Evolutionary conservation across 2,797 vertebrate species (phyloP).

Genomic region (Cheracebus regulus): DNA sequence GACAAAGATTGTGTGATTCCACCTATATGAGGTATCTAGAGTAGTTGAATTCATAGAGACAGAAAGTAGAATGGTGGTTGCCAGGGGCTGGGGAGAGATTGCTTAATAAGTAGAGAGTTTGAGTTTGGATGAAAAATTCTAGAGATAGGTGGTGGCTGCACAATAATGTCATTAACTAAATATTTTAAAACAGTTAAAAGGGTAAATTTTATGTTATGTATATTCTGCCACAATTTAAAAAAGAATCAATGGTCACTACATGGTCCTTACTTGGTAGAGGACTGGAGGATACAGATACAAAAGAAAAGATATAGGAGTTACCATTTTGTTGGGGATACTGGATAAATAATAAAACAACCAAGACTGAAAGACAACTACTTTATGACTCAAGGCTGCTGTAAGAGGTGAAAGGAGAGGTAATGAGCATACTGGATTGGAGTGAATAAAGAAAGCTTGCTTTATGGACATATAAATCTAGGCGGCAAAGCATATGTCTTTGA

Average conservation of each 20-base stretch:
- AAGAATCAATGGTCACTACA: not conserved
- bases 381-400: not conserved
- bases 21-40: not conserved
- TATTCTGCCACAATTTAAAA: not conserved
- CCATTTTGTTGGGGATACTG: not conserved
- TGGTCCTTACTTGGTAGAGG: not conserved
- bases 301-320: not conserved
- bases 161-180: not conserved
- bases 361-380: not conserved
- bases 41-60: not conserved
- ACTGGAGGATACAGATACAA: not conserved
- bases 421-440: accelerated
- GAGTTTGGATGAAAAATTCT: not conserved
- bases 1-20: not conserved
- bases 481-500: not conserved
- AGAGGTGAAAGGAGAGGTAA: not conserved
- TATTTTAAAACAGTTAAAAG: not conserved
- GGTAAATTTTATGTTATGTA: not conserved
- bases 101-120: not conserved
- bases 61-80: not conserved
- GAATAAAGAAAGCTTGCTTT: not conserved
- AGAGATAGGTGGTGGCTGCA: not conserved
- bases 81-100: not conserved
- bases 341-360: not conserved
- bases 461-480: accelerated